Base-by-base conservation (phyloP, 2,113 vertebrate species). In the Neoarius graeffei region DNA sequence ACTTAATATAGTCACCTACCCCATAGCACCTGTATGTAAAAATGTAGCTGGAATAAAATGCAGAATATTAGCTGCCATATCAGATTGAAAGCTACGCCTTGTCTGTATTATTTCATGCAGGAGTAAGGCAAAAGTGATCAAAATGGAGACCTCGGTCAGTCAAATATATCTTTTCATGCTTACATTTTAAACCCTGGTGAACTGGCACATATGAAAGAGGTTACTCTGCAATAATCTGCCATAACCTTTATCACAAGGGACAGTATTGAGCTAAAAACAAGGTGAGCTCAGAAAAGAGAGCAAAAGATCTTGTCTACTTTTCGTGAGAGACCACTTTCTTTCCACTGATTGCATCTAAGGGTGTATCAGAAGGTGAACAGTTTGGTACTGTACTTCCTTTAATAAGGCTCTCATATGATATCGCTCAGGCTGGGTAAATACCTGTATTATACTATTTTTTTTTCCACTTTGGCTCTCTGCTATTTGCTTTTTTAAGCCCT, bases 401-500 rank as follows among this genome's bases (percentile, higher is more conserved):
- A 93, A 94, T 91, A 93, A 86, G 74, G 83, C 76, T 88, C 89
- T 85, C 90, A 76, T 91, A 92, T 90, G 42, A 87, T 74, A 85
- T 89, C 85, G 92, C 67, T 93, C 91, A 92, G 92, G 74, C 76
- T 57, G 92, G 91, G 90, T 94, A 95, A 95, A 95, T 94, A 94
- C 93, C 94, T 76, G 92, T 86, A 91, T 93, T 94, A 94, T 86
- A 93, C 90, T 91, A 0, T 74, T 71, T 35, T 80, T 80, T 71
- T 77, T 91, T 92, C 92, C 90, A 86, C 84, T 30, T 67, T 11
- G 54, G 88, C 73, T 76, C n/a, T n/a, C 84, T 92, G 92, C 93
- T 91, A 92, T 95, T 95, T 93, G 94, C 94, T 92, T 93, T 95
- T 92, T 91, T 91, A 76, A 94, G 92, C 93, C 94, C 81, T 84